Evolutionary conservation across 2,797 vertebrate genomes (phyloP).

Genomic region (Rhinatrema bivittatum): DNA sequence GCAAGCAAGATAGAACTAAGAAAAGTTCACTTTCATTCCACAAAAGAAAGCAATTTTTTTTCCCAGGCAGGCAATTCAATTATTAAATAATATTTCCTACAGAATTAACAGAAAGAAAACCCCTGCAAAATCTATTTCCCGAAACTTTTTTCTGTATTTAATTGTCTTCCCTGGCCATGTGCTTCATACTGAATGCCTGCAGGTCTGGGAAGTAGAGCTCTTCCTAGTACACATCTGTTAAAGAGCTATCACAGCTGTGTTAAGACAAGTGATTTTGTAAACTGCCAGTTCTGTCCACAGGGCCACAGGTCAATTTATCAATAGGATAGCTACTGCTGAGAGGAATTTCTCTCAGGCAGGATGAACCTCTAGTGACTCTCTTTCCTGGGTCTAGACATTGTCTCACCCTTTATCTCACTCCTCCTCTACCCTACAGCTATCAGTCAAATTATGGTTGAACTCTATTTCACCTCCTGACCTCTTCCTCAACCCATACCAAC

Average conservation of each 20-base stretch:
- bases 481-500: slow-evolving; percentile 42
- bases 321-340: slow-evolving; percentile 29
- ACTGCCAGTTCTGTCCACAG: not conserved
- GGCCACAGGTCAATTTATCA: slow-evolving; percentile 46
- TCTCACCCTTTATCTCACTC: too few species aligned
- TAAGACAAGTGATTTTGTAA: slow-evolving; percentile 7
- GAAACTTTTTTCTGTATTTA: not conserved
- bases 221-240: slow-evolving; percentile 14
- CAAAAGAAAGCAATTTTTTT: not conserved
- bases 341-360: slow-evolving; percentile 37
- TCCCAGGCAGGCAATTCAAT: rapidly evolving
- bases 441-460: slow-evolving; percentile 59
- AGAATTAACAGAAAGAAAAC: rapidly evolving
- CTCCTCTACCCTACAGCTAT: slow-evolving; percentile 24
- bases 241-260: slow-evolving; percentile 22
- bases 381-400: slow-evolving; percentile 20
- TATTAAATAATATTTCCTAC: rapidly evolving
- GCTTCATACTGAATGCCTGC: not conserved
- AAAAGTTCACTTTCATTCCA: not conserved
- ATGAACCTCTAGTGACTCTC: slow-evolving; percentile 46
- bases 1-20: rapidly evolving
- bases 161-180: not conserved
- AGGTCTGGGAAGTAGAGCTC: not conserved
- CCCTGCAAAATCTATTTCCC: rapidly evolving
- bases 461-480: slow-evolving; percentile 69